Evolutionary conservation across 2,797 vertebrate species (phyloP).

Genomic region (Helostoma temminkii): DNA sequence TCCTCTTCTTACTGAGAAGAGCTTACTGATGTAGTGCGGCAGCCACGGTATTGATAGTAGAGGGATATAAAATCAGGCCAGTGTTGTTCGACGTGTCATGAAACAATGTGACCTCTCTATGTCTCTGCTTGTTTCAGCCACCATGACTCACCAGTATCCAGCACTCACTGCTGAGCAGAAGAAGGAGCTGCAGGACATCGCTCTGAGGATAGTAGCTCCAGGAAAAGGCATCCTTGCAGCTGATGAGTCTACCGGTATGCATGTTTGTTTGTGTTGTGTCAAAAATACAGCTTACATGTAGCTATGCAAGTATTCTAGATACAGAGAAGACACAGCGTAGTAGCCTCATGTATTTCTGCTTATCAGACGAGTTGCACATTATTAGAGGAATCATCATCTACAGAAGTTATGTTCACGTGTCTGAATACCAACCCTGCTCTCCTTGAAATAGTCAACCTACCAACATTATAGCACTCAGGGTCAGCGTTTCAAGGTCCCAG

Average conservation of each 20-base stretch:
- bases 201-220: conserved; percentile 83
- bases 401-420: too few relatives aligned
- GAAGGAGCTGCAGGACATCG: conserved; percentile 87
- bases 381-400: too few relatives aligned
- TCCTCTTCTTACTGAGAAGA: conserved; percentile 5
- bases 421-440: too few relatives aligned
- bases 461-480: too few relatives aligned
- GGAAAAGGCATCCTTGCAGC: conserved; percentile 87
- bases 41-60: conserved; percentile 29
- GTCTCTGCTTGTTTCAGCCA: conserved; percentile 57
- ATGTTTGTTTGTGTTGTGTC: conserved; percentile 4
- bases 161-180: conserved; percentile 92
- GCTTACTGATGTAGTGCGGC: background rate
- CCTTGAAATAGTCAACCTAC: too few relatives aligned
- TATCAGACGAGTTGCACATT: too few relatives aligned
- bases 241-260: conserved; percentile 86
- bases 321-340: background rate
- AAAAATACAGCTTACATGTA: background rate
- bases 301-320: background rate
- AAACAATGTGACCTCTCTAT: conserved; percentile 34
- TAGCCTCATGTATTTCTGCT: too few relatives aligned
- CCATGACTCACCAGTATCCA: conserved; percentile 87
- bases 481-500: too few relatives aligned
- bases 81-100: conserved; percentile 3
- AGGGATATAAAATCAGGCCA: conserved; percentile 26